Evolutionary conservation across 2,888 invertebrate genomes (phyloP).

Genomic region (Drosophila mercatorum): DNA sequence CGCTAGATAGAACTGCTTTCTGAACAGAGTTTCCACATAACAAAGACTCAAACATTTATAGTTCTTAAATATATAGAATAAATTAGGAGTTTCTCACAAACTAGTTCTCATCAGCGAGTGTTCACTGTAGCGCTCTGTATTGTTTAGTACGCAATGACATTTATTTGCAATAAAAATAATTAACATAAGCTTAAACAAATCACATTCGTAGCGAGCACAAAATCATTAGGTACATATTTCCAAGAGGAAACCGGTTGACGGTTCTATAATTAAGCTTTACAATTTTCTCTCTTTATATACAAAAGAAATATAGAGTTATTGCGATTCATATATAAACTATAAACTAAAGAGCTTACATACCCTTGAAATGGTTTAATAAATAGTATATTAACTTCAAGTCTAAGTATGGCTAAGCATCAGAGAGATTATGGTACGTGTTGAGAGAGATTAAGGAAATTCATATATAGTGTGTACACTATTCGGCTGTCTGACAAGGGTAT

Average conservation of each 20-base stretch:
- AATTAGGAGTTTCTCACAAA: no score
- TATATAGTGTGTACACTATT: neutral
- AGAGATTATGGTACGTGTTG: neutral
- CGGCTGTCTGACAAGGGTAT: neutral
- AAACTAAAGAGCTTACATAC: constrained; percentile 22
- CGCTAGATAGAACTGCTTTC: neutral
- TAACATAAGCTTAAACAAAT: constrained; percentile 59
- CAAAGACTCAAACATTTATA: neutral
- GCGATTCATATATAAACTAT: constrained; percentile 17
- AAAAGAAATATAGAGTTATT: constrained; percentile 18
- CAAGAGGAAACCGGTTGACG: constrained; percentile 35
- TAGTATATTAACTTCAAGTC: neutral
- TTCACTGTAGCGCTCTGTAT: neutral
- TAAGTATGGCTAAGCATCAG: neutral
- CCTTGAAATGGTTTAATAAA: constrained; percentile 3
- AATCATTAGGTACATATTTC: constrained; percentile 39
- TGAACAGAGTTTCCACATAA: neutral
- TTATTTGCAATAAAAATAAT: constrained; percentile 59
- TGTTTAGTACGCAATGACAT: constrained; percentile 50
- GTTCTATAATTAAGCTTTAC: constrained; percentile 16
- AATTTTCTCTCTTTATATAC: constrained; percentile 32
- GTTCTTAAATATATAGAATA: neutral
- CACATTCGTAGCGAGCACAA: constrained; percentile 60
- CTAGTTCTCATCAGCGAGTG: neutral
- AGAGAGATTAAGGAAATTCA: neutral